Base-by-base conservation (phyloP, 2,888 invertebrate species). In the Diloba caeruleocephala region DNA sequence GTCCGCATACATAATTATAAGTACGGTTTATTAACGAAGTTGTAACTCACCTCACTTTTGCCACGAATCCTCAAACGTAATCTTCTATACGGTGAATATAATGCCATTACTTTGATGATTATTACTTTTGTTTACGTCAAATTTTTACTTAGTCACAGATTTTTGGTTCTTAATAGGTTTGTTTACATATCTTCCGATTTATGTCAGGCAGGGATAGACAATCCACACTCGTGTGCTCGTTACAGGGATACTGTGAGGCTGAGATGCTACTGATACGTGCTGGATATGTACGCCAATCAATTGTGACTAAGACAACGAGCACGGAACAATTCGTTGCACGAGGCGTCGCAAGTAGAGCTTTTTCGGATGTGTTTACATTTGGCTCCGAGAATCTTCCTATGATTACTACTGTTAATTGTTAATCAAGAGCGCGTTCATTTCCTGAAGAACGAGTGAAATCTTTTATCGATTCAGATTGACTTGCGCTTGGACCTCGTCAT, bases 281-380 rank as follows among this genome's bases (percentile, higher is more conserved):
- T 78, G 71, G 71, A 74, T 76, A 74, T 79, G 39, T 58, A 39
- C 60, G 58, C 70, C 69, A 79, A 79, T 78, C 77, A 77, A 73
- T 75, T 76, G 72, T 66, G 54, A 71, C 62, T 68, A 68, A 65
- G 60, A 63, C 68, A 59, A 54, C 54, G 65, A 66, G 57, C 36
- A 51, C 43, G 44, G 52, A 71, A 64, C 52, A 42, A 61, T 69
- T 59, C 60, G 68, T 67, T 70, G 75, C 64, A 73, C 56, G 68
- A 74, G 69, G 63, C 71, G 64, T 65, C 59, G 71, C 63, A 41
- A 58, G 51, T 69, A 52, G 60, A 76, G 72, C 73, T 78, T 78
- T 70, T 69, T 62, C 38, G 41, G 57, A 62, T 58, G 52, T 50
- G 51, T 48, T 38, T 38, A 63, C 71, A 52, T 41, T 44, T 44